phyloP scores from a whole-genome alignment of 1,140 invertebrate species.

The Hycleus phaleratus region DNA sequence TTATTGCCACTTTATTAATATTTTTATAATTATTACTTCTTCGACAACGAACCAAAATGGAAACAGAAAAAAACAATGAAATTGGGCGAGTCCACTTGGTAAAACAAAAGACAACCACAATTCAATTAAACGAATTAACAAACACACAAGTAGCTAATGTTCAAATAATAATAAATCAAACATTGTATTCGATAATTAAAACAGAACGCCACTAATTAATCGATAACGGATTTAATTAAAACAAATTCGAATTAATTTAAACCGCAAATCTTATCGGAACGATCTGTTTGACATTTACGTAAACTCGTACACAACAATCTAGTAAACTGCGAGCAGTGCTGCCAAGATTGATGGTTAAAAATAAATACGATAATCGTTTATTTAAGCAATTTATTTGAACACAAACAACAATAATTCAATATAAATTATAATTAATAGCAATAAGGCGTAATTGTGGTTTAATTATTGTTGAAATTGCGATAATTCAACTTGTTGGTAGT shows the following conservation, averaged over 20 bases:
- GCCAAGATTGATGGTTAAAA: background rate
- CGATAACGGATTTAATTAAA: no score
- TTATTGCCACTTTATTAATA: constrained; percentile 1
- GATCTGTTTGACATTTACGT: constrained; percentile 5
- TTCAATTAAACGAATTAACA: constrained; percentile 5
- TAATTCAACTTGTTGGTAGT: background rate
- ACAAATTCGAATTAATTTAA: no score
- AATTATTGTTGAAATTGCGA: no score
- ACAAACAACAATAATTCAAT: no score
- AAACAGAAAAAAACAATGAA: background rate
- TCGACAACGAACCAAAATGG: background rate
- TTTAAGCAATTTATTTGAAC: no score
- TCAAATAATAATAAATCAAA: constrained; percentile 30
- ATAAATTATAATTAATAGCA: no score
- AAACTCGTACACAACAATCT: constrained; percentile 5
- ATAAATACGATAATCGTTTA: background rate
- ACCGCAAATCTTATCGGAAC: background rate
- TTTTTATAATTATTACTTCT: constrained; percentile 13
- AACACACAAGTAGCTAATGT: constrained; percentile 26
- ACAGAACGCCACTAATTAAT: no score
- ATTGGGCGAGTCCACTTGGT: constrained; percentile 32
- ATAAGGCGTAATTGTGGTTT: no score
- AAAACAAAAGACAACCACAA: constrained; percentile 5
- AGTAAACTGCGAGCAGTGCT: background rate
- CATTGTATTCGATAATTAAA: constrained; percentile 5